Evolutionary conservation across 2,113 vertebrate genomes (phyloP).

Genomic region (Arizona elegans): DNA sequence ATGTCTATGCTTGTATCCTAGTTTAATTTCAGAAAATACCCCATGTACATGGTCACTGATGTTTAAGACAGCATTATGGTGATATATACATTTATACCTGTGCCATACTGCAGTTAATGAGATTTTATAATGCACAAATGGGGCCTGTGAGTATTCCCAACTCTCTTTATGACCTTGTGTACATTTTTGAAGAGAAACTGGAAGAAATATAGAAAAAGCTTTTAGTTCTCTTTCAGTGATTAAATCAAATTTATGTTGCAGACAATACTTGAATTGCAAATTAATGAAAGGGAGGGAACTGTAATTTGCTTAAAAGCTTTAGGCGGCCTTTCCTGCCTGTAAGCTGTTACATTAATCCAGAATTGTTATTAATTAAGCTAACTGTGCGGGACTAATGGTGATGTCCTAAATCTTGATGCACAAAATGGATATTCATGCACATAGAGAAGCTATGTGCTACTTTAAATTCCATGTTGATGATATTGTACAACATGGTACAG

Average conservation of each 20-base stretch:
- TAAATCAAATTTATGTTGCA: not conserved
- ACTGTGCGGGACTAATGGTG: conserved; percentile 10
- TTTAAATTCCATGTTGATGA: not conserved
- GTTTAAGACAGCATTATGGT: not conserved
- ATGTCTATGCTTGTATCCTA: not conserved
- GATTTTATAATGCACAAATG: not conserved
- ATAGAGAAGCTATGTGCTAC: not conserved
- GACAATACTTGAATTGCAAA: fast-evolving
- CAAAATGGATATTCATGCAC: not conserved
- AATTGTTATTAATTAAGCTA: conserved; percentile 16
- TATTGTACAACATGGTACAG: not conserved
- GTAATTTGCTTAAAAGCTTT: conserved; percentile 33
- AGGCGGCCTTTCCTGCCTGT: conserved; percentile 28
- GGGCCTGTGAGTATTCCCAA: not conserved
- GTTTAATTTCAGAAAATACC: not conserved
- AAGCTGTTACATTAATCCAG: conserved; percentile 8
- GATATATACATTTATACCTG: not conserved
- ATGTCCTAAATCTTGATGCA: not conserved
- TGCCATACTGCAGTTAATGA: not conserved
- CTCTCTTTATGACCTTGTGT: not conserved
- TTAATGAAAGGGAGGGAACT: conserved; percentile 4
- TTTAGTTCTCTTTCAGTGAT: not conserved
- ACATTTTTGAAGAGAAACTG: not conserved
- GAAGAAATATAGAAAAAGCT: not conserved
- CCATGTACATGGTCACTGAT: not conserved